Evolutionary conservation across 1,140 invertebrate genomes (phyloP).

Genomic region (Aphidius gifuensis): DNA sequence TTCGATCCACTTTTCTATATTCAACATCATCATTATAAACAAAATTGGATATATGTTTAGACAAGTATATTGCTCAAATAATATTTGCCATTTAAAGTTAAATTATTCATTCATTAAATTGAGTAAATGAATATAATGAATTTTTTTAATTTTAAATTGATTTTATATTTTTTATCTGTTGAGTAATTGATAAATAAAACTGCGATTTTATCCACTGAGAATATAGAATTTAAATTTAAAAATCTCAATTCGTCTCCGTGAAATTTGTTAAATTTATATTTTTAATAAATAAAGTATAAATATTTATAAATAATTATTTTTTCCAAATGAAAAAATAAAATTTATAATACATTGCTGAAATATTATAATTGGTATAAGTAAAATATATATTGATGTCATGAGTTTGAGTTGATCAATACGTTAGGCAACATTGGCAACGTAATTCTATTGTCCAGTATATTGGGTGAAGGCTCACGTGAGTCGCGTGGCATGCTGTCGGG

Average conservation of each 20-base stretch:
- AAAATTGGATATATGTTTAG: not conserved
- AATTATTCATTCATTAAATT: too few species aligned
- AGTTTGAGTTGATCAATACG: conserved; percentile 38
- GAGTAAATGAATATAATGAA: too few species aligned
- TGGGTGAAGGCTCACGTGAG: conserved; percentile 39
- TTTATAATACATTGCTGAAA: not conserved
- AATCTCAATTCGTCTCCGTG: too few species aligned
- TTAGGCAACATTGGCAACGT: conserved; percentile 38
- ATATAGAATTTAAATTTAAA: not conserved
- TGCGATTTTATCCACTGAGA: not conserved
- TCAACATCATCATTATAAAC: not conserved
- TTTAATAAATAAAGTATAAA: too few species aligned
- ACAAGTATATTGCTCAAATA: not conserved
- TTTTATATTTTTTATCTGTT: not conserved
- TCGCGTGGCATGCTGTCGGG: conserved; percentile 36
- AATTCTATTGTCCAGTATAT: conserved; percentile 48
- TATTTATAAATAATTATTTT: too few species aligned
- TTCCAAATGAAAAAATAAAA: not conserved
- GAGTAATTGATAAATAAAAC: not conserved
- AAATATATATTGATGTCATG: conserved; percentile 5
- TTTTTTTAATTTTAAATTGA: not conserved
- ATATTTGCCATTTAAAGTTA: too few species aligned
- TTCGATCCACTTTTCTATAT: conserved; percentile 24
- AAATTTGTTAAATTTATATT: too few species aligned
- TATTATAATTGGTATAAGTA: conserved; percentile 4